These are phyloP conservation scores for Arremon aurantiirostris DNA, from an alignment of 2,797 vertebrate genomes.

Conservation along the genomic window DNA sequence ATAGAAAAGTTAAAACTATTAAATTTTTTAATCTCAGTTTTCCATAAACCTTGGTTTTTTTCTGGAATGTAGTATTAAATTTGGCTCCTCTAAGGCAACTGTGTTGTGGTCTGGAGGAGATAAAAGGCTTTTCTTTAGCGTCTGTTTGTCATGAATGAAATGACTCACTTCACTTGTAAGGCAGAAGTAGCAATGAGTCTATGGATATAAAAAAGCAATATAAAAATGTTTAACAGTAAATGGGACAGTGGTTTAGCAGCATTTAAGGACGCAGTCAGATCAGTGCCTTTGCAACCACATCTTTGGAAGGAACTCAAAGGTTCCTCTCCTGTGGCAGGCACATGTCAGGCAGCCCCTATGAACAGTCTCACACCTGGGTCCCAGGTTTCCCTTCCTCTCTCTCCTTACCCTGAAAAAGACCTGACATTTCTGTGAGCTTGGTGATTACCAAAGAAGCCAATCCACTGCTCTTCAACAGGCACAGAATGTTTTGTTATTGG, in stretches of 20 bases:
- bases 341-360: not conserved
- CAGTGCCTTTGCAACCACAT: not conserved
- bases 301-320: not conserved
- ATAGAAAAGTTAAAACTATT: not conserved
- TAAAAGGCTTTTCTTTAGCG: not conserved
- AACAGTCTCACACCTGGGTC: fast-evolving
- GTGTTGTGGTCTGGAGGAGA: not conserved
- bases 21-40: not conserved
- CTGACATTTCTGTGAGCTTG: not conserved
- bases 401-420: not conserved
- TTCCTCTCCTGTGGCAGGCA: fast-evolving
- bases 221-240: not conserved
- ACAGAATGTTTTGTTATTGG: not conserved
- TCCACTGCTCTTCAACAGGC: not conserved
- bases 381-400: not conserved
- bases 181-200: not conserved
- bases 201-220: not conserved
- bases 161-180: not conserved
- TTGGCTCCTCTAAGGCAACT: not conserved
- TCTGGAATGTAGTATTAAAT: not conserved
- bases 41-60: not conserved
- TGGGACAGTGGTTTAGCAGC: not conserved
- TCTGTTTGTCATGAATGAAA: not conserved
- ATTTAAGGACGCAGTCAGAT: not conserved
- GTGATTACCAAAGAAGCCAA: not conserved